These are phyloP conservation scores for Isoperla grammatica DNA, from an alignment of 2,888 invertebrate genomes.

Conservation along the genomic window DNA sequence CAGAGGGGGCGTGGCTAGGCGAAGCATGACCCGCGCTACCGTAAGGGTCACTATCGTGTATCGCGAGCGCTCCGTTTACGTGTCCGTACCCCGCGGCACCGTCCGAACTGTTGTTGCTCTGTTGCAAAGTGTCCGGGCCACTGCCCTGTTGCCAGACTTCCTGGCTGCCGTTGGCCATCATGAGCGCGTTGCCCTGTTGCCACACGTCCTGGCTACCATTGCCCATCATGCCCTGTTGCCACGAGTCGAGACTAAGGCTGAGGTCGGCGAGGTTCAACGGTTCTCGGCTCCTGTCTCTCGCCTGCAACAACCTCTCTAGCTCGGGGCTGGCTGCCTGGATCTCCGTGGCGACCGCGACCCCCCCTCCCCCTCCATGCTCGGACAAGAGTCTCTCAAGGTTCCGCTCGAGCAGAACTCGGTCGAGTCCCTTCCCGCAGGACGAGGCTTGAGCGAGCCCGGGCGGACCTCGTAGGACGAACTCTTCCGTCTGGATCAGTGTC, in stretches of 20 bases:
- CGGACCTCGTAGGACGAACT: slow-evolving; percentile 26
- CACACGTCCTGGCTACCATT: slow-evolving; percentile 48
- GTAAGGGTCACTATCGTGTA: slow-evolving; percentile 12
- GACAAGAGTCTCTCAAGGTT: slow-evolving; percentile 58
- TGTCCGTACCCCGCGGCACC: slow-evolving; percentile 8
- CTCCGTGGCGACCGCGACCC: slow-evolving; percentile 21
- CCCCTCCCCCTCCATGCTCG: slow-evolving; percentile 38
- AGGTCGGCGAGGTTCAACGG: slow-evolving; percentile 54
- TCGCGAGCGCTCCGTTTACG: slow-evolving; percentile 10
- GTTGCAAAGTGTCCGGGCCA: too few relatives aligned
- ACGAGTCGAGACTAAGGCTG: slow-evolving; percentile 50
- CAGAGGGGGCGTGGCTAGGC: not conserved
- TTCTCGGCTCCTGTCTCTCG: slow-evolving; percentile 53
- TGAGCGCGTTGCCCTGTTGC: slow-evolving; percentile 37
- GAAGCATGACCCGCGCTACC: not conserved
- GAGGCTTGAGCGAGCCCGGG: slow-evolving; percentile 34
- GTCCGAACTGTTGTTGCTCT: slow-evolving; percentile 9
- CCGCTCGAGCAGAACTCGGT: slow-evolving; percentile 61
- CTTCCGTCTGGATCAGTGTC: slow-evolving; percentile 18
- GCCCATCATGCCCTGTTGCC: slow-evolving; percentile 42
- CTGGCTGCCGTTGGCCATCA: not conserved
- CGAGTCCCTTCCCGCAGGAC: slow-evolving; percentile 48
- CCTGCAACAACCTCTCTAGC: slow-evolving; percentile 48
- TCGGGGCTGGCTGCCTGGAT: slow-evolving; percentile 38
- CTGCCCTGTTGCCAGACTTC: too few relatives aligned